phyloP scores from a whole-genome alignment of 92 coral and sea anemone genomes.

The Zoanthus solanderi region DNA sequence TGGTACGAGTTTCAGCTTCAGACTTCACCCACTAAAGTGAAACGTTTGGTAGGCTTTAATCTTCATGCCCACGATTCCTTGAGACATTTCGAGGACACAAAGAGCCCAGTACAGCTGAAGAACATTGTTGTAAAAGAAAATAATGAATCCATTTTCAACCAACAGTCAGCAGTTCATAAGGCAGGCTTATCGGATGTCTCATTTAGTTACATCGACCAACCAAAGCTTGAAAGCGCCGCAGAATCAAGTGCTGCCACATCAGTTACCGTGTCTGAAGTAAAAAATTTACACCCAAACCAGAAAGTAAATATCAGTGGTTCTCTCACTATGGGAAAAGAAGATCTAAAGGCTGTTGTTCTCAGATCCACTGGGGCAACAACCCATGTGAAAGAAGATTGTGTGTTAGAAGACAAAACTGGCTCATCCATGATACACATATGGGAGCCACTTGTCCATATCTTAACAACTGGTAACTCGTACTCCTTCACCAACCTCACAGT shows the following conservation, averaged over 20 bases:
- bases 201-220: slow-evolving; percentile 8
- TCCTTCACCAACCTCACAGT: slow-evolving; percentile 46
- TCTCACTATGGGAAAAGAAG: slow-evolving; percentile 36
- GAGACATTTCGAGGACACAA: slow-evolving; percentile 36
- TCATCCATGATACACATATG: slow-evolving; percentile 40
- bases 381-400: slow-evolving; percentile 50
- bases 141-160: slow-evolving; percentile 44
- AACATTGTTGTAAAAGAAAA: slow-evolving; percentile 36
- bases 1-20: slow-evolving; percentile 58
- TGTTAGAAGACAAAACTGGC: slow-evolving; percentile 39
- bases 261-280: slow-evolving; percentile 34
- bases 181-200: slow-evolving; percentile 44
- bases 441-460: slow-evolving; percentile 48
- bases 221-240: slow-evolving; percentile 14
- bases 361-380: slow-evolving; percentile 23
- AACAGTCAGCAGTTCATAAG: slow-evolving; percentile 40
- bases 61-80: slow-evolving; percentile 8
- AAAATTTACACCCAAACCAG: slow-evolving; percentile 38
- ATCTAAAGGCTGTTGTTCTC: slow-evolving; percentile 20
- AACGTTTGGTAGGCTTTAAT: slow-evolving; percentile 40
- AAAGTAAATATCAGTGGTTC: slow-evolving; percentile 39
- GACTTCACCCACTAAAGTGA: slow-evolving; percentile 11
- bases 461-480: slow-evolving; percentile 50
- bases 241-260: slow-evolving; percentile 2
- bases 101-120: slow-evolving; percentile 42